Evolutionary conservation across 2,113 vertebrate species (phyloP), one percentile per base, ranked within the genome.

Genomic region (Agelaius phoeniceus): DNA sequence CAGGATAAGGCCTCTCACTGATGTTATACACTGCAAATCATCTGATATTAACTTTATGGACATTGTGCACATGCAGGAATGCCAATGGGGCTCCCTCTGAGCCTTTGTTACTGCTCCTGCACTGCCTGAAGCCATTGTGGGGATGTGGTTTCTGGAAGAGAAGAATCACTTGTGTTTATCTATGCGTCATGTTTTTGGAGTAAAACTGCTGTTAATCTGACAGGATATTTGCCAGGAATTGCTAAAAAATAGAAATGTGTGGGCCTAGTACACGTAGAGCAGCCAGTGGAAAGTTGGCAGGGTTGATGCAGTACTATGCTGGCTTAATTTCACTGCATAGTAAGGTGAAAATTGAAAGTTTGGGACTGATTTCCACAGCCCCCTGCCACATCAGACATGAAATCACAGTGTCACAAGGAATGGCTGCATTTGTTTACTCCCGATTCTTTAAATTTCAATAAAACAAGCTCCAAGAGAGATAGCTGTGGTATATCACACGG

Each of bases 231-330:
- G 94, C 93, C 91, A 97, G 90, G 79, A 96, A 84, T 91, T 95
- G 93, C 82, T 95, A 93, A 91, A 92, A 96, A 95, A 95, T 92
- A 96, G 75, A 88, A 91, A 52, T 46, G 62, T 86, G 85, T 87
- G 69, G 94, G 95, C 84, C 79, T 62, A 92, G 90, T 37, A 76
- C 58, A 71, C 0, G 1, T 79, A 69, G 89, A 93, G 66, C 65
- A 75, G 91, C 85, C 89, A 88, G 88, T 90, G 94, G 96, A 97
- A 97, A 96, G 76, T 95, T 95, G 94, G 94, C 87, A 93, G 46
- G 61, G 72, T 69, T 79, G 71, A 82, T 63, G 49, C n/a, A 59
- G 37, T 67, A 48, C 11, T 28, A 55, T 72, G 43, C 68, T 96
- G 88, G 77, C 77, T 81, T 87, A 43, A 86, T 89, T 95, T 93